Conservation (phyloP, 1,140 invertebrate genomes). For the Eurosta solidaginis region DNA sequence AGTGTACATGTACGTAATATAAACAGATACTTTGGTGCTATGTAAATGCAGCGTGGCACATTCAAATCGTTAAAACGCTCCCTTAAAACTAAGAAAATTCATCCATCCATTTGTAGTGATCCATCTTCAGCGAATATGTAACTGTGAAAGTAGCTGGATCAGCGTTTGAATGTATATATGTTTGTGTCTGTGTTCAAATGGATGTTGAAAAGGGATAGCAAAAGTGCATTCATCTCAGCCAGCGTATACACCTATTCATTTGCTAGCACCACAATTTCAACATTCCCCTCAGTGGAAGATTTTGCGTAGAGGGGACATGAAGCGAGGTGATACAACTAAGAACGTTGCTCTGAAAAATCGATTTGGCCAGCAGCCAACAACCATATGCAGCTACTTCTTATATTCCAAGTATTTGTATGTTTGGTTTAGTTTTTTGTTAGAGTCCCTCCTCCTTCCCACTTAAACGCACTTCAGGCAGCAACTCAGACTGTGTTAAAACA, state of each 20-base stretch:
- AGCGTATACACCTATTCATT: neutral
- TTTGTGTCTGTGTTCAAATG: neutral
- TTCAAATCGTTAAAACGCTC: neutral
- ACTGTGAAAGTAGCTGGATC: neutral
- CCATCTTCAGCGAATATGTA: neutral
- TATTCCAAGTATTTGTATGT: neutral
- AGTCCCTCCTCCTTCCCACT: no score
- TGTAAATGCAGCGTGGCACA: neutral
- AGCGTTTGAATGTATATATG: neutral
- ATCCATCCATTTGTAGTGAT: neutral
- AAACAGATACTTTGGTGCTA: neutral
- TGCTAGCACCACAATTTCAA: neutral
- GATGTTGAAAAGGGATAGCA: neutral
- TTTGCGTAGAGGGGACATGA: neutral
- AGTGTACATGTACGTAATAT: neutral
- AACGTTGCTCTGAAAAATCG: neutral
- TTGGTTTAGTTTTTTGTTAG: no score
- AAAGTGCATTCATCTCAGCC: neutral
- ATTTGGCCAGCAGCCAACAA: conserved; percentile 11
- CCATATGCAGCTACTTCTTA: neutral
- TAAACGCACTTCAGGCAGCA: no score
- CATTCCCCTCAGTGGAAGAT: no score
- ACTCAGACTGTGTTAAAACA: no score
- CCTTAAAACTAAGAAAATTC: neutral
- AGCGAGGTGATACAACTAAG: neutral